A percentile compares a stretch with the other conserved stretches of the same genome.
phyloP scores from a whole-genome alignment of 2,888 invertebrate species.

The Tromatobia lineatoria region DNA sequence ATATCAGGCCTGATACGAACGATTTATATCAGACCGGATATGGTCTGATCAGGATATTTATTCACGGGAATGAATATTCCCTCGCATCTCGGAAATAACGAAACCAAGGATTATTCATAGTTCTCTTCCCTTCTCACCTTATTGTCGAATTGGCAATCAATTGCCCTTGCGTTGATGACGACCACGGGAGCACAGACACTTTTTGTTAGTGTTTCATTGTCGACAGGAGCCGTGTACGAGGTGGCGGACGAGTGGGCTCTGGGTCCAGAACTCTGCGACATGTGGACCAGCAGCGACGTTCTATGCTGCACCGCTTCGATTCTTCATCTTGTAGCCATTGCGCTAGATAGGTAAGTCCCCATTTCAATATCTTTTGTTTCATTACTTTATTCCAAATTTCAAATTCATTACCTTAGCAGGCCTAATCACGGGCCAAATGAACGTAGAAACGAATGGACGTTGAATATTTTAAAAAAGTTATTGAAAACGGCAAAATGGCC shows the following conservation, averaged over 20 bases:
- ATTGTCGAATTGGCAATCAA: background rate
- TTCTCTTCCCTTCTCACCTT: background rate
- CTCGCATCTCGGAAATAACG: background rate
- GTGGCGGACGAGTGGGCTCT: constrained; percentile 93
- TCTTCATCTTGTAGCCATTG: constrained; percentile 93
- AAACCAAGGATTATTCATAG: background rate
- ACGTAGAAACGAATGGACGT: too few species aligned
- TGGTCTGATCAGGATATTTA: too few species aligned
- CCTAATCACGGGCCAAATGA: too few species aligned
- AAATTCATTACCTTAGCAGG: too few species aligned
- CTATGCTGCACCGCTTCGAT: constrained; percentile 95
- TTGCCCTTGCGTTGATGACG: background rate
- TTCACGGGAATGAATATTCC: too few species aligned
- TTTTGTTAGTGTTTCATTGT: constrained; percentile 75
- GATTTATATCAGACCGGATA: too few species aligned
- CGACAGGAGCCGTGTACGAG: constrained; percentile 90
- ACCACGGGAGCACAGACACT: constrained; percentile 43
- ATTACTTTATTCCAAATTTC: too few species aligned
- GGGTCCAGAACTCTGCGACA: constrained; percentile 95
- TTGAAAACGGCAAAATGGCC: too few species aligned
- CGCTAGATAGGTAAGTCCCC: constrained; percentile 89
- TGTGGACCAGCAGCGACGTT: constrained; percentile 97
- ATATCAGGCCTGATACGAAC: too few species aligned
- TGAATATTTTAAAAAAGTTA: too few species aligned
- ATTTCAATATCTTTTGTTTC: background rate